These are phyloP conservation scores for Prolemur simus DNA, from an alignment of 2,113 vertebrate species.

Conservation along the genomic window DNA sequence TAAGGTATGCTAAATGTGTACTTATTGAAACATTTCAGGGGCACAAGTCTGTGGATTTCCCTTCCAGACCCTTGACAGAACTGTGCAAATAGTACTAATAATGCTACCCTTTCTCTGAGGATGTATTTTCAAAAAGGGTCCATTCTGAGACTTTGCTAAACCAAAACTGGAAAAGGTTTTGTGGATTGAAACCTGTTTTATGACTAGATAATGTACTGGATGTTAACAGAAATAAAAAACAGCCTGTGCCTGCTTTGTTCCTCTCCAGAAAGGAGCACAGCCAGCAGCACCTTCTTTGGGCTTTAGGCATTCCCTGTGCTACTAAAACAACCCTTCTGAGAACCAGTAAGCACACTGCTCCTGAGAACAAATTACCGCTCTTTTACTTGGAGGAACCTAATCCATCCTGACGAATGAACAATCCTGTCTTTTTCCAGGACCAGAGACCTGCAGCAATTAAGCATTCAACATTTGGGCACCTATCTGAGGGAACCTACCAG, in stretches of 20 bases:
- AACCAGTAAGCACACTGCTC: not conserved
- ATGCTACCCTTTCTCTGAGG: not conserved
- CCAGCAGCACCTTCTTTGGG: not conserved
- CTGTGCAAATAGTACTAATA: not conserved
- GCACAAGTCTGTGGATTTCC: not conserved
- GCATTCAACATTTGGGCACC: not conserved
- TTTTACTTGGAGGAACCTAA: not conserved
- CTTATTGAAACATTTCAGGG: not conserved
- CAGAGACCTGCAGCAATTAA: not conserved
- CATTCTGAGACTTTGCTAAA: not conserved
- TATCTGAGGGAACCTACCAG: not conserved
- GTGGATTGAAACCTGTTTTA: not conserved
- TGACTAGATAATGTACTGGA: not conserved
- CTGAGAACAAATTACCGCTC: not conserved
- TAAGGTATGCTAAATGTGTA: not conserved
- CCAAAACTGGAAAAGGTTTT: slow-evolving; percentile 8
- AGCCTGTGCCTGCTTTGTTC: not conserved
- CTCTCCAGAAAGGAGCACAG: not conserved
- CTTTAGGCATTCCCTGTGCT: not conserved
- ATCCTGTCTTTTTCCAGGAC: not conserved
- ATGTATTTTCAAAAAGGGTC: not conserved
- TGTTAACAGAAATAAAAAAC: not conserved
- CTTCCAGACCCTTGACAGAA: not conserved
- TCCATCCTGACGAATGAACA: not conserved
- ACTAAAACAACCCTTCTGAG: not conserved